Evolutionary conservation across 2,797 vertebrate genomes (phyloP), one percentile per base, ranked within the genome.

Genomic region (Schizopygopsis pylzovi): DNA sequence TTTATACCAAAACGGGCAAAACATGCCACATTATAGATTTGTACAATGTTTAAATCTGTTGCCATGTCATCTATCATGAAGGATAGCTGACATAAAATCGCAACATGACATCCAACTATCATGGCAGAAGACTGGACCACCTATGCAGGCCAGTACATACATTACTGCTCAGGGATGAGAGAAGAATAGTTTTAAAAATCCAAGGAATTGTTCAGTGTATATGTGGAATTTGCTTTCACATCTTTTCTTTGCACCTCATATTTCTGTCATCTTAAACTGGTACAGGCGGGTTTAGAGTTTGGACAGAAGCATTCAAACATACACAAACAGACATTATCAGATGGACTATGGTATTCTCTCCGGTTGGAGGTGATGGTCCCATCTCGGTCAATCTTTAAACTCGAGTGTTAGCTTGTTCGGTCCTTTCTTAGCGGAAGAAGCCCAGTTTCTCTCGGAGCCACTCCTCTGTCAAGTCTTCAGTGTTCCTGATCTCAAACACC

Each of bases 401-500:
- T 82, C 68, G 85, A 70, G 20, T 28, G 63, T 85, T 86, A 72
- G 39, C 79, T 11, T 28, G 59, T 63, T n/a, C 33, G 28, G 81
- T 37, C 13, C 0, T 20, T 20, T 54, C 68, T 92, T 95, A 96
- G 82, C 94, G 91, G 89, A 96, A 96, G 91, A 96, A 95, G 22
- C 93, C 91, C 0, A 96, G 95, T 90, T 95, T 96, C 90, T 94
- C 93, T 82, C 91, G 89, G 9, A 96, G 95, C 96, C 96, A 96
- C 52, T 96, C 95, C 92, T 96, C 96, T 2, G 95, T 95, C 16
- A 96, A 91, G 89, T 96, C 96, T 90, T 96, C 96, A 1, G 95
- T 96, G 93, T 94, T 95, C 76, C 96, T 92, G 90, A 96, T 93
- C 92, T 96, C 96, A 93, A 96, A 96, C 85, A 96, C 96, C 96